Base-by-base conservation (phyloP, 1,140 invertebrate species). In the Euglossa dilemma region DNA sequence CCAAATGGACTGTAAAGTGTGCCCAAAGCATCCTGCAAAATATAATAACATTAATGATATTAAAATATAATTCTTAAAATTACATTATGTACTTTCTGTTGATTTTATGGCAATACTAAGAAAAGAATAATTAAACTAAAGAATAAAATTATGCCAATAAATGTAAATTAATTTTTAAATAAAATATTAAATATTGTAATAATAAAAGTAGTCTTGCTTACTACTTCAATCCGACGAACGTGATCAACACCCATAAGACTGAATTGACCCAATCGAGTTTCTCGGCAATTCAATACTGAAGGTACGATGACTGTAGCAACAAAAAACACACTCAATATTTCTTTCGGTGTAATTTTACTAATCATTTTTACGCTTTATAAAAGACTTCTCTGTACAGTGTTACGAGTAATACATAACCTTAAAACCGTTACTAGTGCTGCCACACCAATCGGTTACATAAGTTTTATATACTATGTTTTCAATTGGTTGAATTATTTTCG, bases 231-330 rank as follows among this genome's bases (percentile, higher is more conserved):
- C 23, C 45, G 0, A 1, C 11, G 43, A 45, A 2, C 20, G 0
- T 45, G 11, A 0, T 0, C 0, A 0, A 0, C 0, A 0, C 11
- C 2, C 0, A 7, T 1, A 0, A 0, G 6, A 0, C 36, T 4
- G 36, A 36, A 36, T 36, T 36, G 36, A 36, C 36, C 36, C 36
- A 36, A 36, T 36, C 36, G 36, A 36, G 1, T 36, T 36, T 36
- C 36, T 36, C 36, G 36, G 36, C 4, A 36, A 36, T 36, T 36
- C 36, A 36, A 4, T 4, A 36, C 1, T 36, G 36, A 4, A 36
- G 36, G 4, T n/a, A n/a, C n/a, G n/a, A n/a, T n/a, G n/a, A n/a
- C n/a, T n/a, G n/a, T n/a, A 11, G 20, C 0, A 0, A 8, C 0
- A 0, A 45, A 23, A 0, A 12, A 0, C 2, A 23, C 6, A 0